Percentiles rank a stretch among this genome's conserved stretches.
Evolutionary conservation across 2,888 invertebrate genomes (phyloP).

Genomic region (Caenorhabditis imperialis): DNA sequence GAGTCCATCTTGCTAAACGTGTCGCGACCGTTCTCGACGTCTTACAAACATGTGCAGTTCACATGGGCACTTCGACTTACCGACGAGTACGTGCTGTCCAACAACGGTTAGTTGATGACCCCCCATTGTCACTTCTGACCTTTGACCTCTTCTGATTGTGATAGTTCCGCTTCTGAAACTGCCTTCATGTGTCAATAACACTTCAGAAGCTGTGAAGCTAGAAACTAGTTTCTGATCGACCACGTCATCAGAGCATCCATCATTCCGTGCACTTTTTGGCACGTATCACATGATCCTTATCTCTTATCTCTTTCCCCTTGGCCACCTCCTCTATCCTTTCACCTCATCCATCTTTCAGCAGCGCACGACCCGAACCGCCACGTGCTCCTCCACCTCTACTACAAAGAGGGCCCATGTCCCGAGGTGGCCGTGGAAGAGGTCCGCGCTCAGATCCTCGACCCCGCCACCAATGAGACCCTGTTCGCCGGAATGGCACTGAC

Average conservation of each 20-base stretch:
- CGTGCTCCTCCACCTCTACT: slow-evolving; percentile 73
- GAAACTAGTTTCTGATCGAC: too few species aligned
- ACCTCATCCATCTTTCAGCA: slow-evolving; percentile 13
- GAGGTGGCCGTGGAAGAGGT: slow-evolving; percentile 71
- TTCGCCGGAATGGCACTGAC: slow-evolving; percentile 44
- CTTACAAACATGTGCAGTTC: slow-evolving; percentile 76
- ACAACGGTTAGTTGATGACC: slow-evolving; percentile 50
- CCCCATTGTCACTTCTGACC: slow-evolving; percentile 7
- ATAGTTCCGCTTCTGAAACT: neutral
- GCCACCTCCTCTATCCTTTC: slow-evolving; percentile 3
- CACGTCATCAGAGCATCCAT: slow-evolving; percentile 16
- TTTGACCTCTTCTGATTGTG: slow-evolving; percentile 3
- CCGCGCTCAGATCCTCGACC: slow-evolving; percentile 53
- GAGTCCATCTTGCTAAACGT: slow-evolving; percentile 74
- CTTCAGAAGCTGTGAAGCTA: too few species aligned
- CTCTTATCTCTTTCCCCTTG: too few species aligned
- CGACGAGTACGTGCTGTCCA: slow-evolving; percentile 63
- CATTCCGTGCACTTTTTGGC: slow-evolving; percentile 44
- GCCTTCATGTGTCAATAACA: too few species aligned
- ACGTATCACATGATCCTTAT: slow-evolving; percentile 35
- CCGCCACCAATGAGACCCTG: slow-evolving; percentile 46
- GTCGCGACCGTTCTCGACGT: slow-evolving; percentile 76
- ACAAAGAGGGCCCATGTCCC: slow-evolving; percentile 74
- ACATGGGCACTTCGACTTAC: slow-evolving; percentile 74
- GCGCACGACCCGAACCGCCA: slow-evolving; percentile 59